Evolutionary conservation across 2,888 invertebrate genomes (phyloP).

Genomic region (Dryobotodes eremita): DNA sequence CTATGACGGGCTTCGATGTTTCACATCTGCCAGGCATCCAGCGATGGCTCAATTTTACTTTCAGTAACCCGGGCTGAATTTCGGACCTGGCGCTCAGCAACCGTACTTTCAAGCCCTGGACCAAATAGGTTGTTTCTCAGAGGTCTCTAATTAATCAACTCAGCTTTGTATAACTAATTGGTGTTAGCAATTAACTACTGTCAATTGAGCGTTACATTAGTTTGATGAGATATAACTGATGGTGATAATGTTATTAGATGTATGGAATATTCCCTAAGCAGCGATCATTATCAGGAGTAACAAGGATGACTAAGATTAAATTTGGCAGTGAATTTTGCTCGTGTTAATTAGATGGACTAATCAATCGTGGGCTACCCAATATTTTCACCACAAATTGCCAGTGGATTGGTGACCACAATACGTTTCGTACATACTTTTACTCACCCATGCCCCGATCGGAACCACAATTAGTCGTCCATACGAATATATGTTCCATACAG

Average conservation of each 20-base stretch:
- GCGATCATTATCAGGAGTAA: constrained; percentile 19
- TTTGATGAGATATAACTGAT: constrained; percentile 21
- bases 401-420: background rate
- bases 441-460: background rate
- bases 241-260: constrained; percentile 4
- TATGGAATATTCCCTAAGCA: constrained; percentile 1
- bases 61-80: background rate
- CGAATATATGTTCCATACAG: background rate
- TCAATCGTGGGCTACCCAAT: background rate
- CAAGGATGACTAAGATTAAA: background rate
- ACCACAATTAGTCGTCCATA: background rate
- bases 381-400: background rate
- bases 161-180: constrained; percentile 30
- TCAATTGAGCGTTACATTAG: constrained; percentile 35
- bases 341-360: background rate
- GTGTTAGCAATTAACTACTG: constrained; percentile 27
- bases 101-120: background rate
- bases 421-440: background rate
- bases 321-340: background rate
- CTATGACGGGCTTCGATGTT: too few species aligned
- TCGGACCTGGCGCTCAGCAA: too few species aligned
- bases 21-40: too few species aligned
- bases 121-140: background rate
- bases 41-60: too few species aligned
- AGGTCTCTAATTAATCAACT: constrained; percentile 16